Conservation (phyloP, 2,113 vertebrate species). For the Odocoileus hemionus region DNA sequence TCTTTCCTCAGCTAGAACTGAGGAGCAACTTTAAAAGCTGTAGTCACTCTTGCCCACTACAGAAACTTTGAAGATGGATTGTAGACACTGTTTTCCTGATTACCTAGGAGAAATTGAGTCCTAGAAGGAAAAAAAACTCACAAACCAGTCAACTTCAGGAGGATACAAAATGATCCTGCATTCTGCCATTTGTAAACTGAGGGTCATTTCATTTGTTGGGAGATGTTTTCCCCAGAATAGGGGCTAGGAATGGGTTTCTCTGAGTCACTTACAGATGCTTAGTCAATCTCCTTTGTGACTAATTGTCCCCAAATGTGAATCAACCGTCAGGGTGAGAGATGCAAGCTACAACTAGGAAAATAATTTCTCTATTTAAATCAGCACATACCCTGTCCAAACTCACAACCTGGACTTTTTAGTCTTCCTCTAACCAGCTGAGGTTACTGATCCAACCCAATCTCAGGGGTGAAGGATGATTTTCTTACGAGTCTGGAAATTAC, state of each 20-base stretch:
- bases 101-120: not conserved
- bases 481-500: constrained; percentile 9
- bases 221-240: constrained; percentile 37
- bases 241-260: not conserved
- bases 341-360: not conserved
- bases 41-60: not conserved
- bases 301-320: constrained; percentile 11
- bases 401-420: not conserved
- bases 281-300: constrained; percentile 16
- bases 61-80: not conserved
- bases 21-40: not conserved
- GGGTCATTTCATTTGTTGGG: constrained; percentile 11
- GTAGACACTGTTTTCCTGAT: not conserved
- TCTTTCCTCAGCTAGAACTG: not conserved
- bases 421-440: not conserved
- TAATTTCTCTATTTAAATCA: not conserved
- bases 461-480: not conserved
- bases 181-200: constrained; percentile 37
- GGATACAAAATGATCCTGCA: not conserved
- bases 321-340: not conserved
- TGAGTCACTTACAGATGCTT: constrained; percentile 28
- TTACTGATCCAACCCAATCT: not conserved
- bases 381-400: not conserved
- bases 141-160: not conserved
- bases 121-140: not conserved